A percentile compares a stretch with the other conserved stretches of the same genome.
phyloP scores from a whole-genome alignment of 1,140 invertebrate genomes.

The Meteorus sp. region DNA sequence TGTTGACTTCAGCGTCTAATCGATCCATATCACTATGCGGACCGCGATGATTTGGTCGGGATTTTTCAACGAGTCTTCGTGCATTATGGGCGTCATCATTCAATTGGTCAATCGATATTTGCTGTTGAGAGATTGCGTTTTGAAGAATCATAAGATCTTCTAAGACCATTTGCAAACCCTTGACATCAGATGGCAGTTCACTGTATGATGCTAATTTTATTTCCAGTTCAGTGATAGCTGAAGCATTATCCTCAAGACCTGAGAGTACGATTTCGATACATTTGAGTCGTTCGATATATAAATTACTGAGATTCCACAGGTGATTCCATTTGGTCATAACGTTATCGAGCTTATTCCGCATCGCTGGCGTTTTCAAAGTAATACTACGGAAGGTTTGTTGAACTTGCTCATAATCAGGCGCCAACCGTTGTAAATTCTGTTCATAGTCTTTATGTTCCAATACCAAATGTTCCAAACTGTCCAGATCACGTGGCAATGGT shows the following conservation, averaged over 20 bases:
- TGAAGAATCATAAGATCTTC: slow-evolving; percentile 79
- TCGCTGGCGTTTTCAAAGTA: slow-evolving; percentile 82
- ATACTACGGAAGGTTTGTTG: slow-evolving; percentile 82
- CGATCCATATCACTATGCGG: slow-evolving; percentile 84
- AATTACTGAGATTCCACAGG: slow-evolving; percentile 80
- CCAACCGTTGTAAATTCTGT: slow-evolving; percentile 69
- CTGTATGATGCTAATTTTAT: slow-evolving; percentile 83
- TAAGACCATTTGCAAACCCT: slow-evolving; percentile 71
- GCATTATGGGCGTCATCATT: slow-evolving; percentile 87
- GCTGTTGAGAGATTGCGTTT: slow-evolving; percentile 79
- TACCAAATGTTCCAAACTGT: slow-evolving; percentile 82
- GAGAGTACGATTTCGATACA: slow-evolving; percentile 87
- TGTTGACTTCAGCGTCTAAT: slow-evolving; percentile 90
- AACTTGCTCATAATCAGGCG: slow-evolving; percentile 78
- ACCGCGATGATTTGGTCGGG: slow-evolving; percentile 69
- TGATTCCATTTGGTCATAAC: slow-evolving; percentile 90
- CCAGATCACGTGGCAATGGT: slow-evolving; percentile 80
- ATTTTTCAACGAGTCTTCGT: slow-evolving; percentile 82
- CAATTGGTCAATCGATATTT: slow-evolving; percentile 85
- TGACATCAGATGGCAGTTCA: slow-evolving; percentile 80
- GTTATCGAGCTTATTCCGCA: slow-evolving; percentile 87
- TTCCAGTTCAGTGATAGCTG: slow-evolving; percentile 89
- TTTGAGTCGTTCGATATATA: slow-evolving; percentile 90
- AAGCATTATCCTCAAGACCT: slow-evolving; percentile 85
- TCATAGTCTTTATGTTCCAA: slow-evolving; percentile 90